Base-by-base conservation (phyloP, 2,888 invertebrate species). In the Spialia ferax region DNA sequence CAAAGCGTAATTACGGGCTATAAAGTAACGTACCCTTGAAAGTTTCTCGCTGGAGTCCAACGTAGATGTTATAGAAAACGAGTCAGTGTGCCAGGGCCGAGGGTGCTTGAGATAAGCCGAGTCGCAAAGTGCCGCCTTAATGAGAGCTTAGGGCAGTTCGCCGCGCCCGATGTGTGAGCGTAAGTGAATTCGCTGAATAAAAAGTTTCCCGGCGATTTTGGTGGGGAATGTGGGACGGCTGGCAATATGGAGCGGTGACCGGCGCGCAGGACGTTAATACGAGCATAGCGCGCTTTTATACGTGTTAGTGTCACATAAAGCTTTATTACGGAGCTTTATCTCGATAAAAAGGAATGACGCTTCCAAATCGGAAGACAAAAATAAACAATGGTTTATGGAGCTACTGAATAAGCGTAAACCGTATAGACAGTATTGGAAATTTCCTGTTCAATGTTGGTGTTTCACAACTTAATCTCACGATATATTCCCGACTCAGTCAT, bases 61-160 rank as follows among this genome's bases (percentile, higher is more conserved):
- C 42, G 45, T 32, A 52, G 61, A 68, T 56, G 52, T 71, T 73
- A 70, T 70, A 60, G 74, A 75, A 81, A 78, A 78, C 72, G 74
- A 83, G 83, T 79, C 80, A 88, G 84, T 89, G 69, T 87, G 87
- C 88, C 88, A 89, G 79, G 88, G 89, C 79, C 83, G 76, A 68
- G 23, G 78, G 29, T 42, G 75, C 81, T 82, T 69, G 74, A 85
- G 83, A 82, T 83, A 84, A 81, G 77, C 75, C 73, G 72, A 70
- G 72, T 68, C 75, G 70, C 77, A 77, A 73, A 79, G 77, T 73
- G 74, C 62, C 71, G 74, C 71, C 74, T 79, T 85, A 86, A 87
- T 84, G 85, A 87, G 84, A 77, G 79, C 78, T 79, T 75, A 73
- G 71, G 70, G 72, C 73, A 70, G 68, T 71, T 61, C 71, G 66